phyloP scores from a whole-genome alignment of 2,797 vertebrate species.

The Crax fasciolata region DNA sequence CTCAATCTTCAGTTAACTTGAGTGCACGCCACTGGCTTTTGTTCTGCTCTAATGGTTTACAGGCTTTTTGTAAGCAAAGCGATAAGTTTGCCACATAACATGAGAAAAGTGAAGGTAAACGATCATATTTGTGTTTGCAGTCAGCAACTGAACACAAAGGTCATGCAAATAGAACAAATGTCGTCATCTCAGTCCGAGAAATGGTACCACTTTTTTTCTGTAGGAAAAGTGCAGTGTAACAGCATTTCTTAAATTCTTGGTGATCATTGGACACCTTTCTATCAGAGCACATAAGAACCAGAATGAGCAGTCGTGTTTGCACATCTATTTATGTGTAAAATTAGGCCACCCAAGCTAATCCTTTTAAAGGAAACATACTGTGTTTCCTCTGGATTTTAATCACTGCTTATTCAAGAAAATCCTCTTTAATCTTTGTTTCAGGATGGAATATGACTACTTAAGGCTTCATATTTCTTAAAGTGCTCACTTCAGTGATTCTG shows the following conservation, averaged over 20 bases:
- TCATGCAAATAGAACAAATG: constrained; percentile 52
- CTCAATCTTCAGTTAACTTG: not conserved
- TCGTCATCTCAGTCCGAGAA: constrained; percentile 30
- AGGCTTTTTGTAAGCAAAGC: constrained; percentile 11
- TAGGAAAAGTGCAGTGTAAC: not conserved
- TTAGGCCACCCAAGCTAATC: not conserved
- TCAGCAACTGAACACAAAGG: constrained; percentile 53
- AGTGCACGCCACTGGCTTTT: not conserved
- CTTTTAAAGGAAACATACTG: not conserved
- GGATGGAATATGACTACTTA: not conserved
- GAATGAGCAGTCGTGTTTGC: not conserved
- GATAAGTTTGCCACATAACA: constrained; percentile 6
- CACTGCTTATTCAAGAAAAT: not conserved
- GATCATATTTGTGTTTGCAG: constrained; percentile 24
- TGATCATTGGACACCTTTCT: not conserved
- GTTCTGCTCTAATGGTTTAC: not conserved
- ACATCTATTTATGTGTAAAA: not conserved
- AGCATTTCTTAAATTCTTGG: not conserved
- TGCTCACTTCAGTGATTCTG: not conserved
- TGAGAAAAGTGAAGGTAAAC: constrained; percentile 35
- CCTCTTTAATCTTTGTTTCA: not conserved
- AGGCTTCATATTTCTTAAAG: not conserved
- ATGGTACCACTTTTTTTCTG: not conserved
- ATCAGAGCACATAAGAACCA: not conserved
- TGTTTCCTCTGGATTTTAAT: not conserved